Percentiles rank a stretch among this genome's conserved stretches.
Conservation (phyloP, 2,797 vertebrate genomes). For the Hapalemur alaotrensis region DNA sequence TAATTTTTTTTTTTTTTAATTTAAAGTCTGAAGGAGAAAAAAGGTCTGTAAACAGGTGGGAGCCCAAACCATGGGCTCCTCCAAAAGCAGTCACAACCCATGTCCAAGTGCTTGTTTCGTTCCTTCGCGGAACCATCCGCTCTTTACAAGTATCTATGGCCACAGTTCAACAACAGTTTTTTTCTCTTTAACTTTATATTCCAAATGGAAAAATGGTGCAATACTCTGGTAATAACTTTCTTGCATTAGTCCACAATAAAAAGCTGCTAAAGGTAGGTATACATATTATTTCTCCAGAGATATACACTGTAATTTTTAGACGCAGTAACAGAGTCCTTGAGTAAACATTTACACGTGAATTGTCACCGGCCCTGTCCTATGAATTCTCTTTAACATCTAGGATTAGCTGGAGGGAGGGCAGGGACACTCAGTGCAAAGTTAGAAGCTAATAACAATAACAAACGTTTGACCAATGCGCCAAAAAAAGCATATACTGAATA, state of each 20-base stretch:
- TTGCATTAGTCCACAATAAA: constrained; percentile 94
- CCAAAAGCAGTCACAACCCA: constrained; percentile 87
- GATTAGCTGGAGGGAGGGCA: constrained; percentile 91
- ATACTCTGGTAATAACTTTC: constrained; percentile 92
- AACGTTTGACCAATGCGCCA: constrained; percentile 87
- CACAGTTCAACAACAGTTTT: constrained; percentile 89
- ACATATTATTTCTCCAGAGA: constrained; percentile 94
- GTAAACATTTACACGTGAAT: constrained; percentile 99
- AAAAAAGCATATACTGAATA: constrained; percentile 83
- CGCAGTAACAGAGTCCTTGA: constrained; percentile 93
- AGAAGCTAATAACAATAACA: constrained; percentile 93
- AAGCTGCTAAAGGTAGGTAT: constrained; percentile 98
- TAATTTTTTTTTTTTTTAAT: constrained; percentile 83
- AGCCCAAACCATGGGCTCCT: constrained; percentile 83
- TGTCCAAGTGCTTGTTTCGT: constrained; percentile 86
- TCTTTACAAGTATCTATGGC: constrained; percentile 93
- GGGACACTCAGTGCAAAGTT: constrained; percentile 98
- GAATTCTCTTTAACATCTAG: constrained; percentile 74
- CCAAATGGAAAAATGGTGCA: constrained; percentile 93
- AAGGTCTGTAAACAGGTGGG: constrained; percentile 97
- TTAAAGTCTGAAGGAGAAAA: constrained; percentile 90
- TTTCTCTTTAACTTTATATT: constrained; percentile 84
- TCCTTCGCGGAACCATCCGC: constrained; percentile 85
- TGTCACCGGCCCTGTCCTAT: constrained; percentile 90
- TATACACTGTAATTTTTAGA: constrained; percentile 90